Percentiles rank a stretch among this genome's conserved stretches.
Evolutionary conservation across 2,797 vertebrate genomes (phyloP).

Genomic region (Enteromius viviparus): DNA sequence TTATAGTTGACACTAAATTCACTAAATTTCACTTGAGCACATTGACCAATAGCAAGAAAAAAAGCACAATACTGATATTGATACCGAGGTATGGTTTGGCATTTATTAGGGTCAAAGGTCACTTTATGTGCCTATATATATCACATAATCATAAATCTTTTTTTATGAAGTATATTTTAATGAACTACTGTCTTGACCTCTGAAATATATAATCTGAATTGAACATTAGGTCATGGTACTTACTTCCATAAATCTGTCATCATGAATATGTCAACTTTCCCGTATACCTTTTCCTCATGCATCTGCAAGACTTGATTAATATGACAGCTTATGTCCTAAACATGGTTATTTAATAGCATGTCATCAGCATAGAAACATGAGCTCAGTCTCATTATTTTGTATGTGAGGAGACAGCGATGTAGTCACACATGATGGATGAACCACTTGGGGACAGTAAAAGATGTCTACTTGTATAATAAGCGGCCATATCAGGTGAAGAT

Average conservation of each 20-base stretch:
- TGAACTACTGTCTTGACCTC: neutral
- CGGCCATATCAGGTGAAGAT: constrained; percentile 31
- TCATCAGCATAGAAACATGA: constrained; percentile 42
- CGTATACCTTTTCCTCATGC: neutral
- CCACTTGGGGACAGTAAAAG: constrained; percentile 26
- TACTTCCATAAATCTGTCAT: constrained; percentile 26
- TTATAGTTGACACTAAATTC: constrained; percentile 65
- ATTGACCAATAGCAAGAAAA: constrained; percentile 11
- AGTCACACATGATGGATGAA: constrained; percentile 26
- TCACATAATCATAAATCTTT: neutral
- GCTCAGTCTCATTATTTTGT: constrained; percentile 32
- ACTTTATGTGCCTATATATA: neutral
- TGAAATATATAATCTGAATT: neutral
- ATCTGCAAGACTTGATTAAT: constrained; percentile 27
- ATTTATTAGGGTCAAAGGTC: constrained; percentile 21
- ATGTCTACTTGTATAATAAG: constrained; percentile 35
- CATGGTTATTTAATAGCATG: constrained; percentile 28
- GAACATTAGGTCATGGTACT: neutral
- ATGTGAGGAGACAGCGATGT: constrained; percentile 1
- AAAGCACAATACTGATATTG: neutral
- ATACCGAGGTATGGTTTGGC: neutral
- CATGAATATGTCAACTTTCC: constrained; percentile 4
- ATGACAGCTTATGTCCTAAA: constrained; percentile 13
- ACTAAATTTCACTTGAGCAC: constrained; percentile 8
- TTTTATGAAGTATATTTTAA: neutral